Evolutionary conservation across 2,888 invertebrate genomes (phyloP), one percentile per base, ranked within the genome.

Genomic region (Diarsia rubi): DNA sequence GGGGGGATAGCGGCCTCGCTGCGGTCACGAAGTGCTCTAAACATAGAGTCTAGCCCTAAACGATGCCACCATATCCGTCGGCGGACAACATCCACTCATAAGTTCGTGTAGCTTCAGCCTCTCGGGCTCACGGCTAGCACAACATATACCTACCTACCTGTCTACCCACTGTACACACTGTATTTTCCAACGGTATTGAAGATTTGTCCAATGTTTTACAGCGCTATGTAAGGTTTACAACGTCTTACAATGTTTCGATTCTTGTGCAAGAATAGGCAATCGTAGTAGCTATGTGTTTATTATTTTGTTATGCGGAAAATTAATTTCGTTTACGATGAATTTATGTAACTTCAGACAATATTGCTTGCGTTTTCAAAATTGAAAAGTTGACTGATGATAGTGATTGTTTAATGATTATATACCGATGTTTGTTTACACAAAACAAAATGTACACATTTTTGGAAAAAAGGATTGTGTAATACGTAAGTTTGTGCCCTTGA

Each of bases 51-150:
- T 91, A 93, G 91, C 91, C 92, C 93, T 93, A 94, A 95, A 94
- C 94, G 94, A 94, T 93, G 94, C 94, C 93, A 94, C 95, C 95
- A 95, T 95, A 95, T 95, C 94, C 94, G 94, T 92, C 92, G 91
- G 91, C 91, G 90, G 89, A 88, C 92, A 90, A 89, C 90, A 91
- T 90, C 91, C 90, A 91, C 92, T 91, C 92, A 91, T 92, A 92
- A 91, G 90, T 91, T 91, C 89, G 89, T 91, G 92, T 91, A 90
- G 91, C 89, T 86, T 69, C 80, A 85, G 89, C 88, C 89, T 90
- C 90, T 87, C 89, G 88, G 88, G 89, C 81, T 83, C 86, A 83
- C 72, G 82, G 84, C 81, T 67, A 69, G 62, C 27, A 44, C 81
- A 84, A 83, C 87, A 83, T 84, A 85, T 84, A 83, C 77, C 81